A percentile compares a stretch with the other conserved stretches of the same genome.
Evolutionary conservation across 2,797 vertebrate species (phyloP).

Genomic region (Thripadectes ignobilis): DNA sequence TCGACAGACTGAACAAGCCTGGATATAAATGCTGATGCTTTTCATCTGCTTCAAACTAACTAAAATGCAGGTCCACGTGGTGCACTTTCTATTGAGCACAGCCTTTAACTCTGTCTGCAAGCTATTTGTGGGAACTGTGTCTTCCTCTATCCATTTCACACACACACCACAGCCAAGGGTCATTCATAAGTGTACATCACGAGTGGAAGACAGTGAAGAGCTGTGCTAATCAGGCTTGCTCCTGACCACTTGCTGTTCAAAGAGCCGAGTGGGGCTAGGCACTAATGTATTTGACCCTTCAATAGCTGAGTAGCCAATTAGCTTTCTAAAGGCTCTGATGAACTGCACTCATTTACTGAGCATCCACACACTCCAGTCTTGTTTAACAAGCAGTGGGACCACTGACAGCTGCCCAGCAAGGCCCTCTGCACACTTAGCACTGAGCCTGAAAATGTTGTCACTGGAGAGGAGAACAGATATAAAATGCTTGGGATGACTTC

Average conservation of each 20-base stretch:
- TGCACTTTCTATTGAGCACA: background rate
- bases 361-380: background rate
- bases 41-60: background rate
- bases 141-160: background rate
- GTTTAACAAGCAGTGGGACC: background rate
- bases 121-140: conserved; percentile 3
- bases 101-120: background rate
- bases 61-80: background rate
- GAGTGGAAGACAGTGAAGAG: background rate
- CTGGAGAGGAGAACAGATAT: background rate
- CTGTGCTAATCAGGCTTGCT: background rate
- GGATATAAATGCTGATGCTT: background rate
- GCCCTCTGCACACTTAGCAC: background rate
- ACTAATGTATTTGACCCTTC: conserved; percentile 13
- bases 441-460: background rate
- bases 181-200: background rate
- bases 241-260: background rate
- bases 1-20: background rate
- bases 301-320: conserved; percentile 36
- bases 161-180: background rate
- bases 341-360: background rate
- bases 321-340: conserved; percentile 25
- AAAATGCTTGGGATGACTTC: background rate
- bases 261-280: background rate
- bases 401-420: background rate